Evolutionary conservation across 2,888 invertebrate genomes (phyloP), one percentile per base, ranked within the genome.

Genomic region (Xylophagus ater): DNA sequence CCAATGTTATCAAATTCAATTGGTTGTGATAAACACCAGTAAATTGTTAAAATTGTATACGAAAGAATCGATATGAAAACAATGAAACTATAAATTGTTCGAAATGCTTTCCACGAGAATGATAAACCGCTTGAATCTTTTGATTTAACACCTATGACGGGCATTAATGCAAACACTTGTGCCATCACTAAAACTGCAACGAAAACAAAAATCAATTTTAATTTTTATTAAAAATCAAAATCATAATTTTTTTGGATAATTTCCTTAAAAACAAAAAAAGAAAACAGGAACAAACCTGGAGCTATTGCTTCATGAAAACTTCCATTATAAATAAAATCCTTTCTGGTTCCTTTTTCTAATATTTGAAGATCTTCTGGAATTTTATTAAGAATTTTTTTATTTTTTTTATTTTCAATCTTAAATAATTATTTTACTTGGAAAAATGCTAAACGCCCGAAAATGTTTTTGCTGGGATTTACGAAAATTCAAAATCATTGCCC

Each of bases 101-200:
- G 28, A 15, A 40, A 15, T 10, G 42, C 37, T 20, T 19, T 37
- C 48, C 48, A 48, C n/a, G 30, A 38, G 25, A 47, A 57, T 48
- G 43, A 44, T 14, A 56, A 56, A 21, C 56, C 46, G 7, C 58
- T 56, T 1, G 62, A 55, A 35, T 63, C 58, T 3, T 56, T 49
- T 4, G 56, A 54, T 30, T 48, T 25, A 8, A 67, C 47, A 1
- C 67, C 67, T 37, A 54, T 51, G 2, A 69, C 59, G 2, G 70
- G 70, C 47, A 70, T 53, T 29, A 69, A 50, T 20, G 62, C 65
- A 36, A 69, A 68, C 34, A 59, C 60, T 46, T 68, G 67, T 0
- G 65, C 68, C 36, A 68, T 45, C 24, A 59, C 48, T 17, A 69
- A 53, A n/a, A 67, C 61, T 42, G 23, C 4, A 25, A 24, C 12